Evolutionary conservation across 1,140 invertebrate genomes (phyloP), one percentile per base, ranked within the genome.

Genomic region (Gryon sp.): DNA sequence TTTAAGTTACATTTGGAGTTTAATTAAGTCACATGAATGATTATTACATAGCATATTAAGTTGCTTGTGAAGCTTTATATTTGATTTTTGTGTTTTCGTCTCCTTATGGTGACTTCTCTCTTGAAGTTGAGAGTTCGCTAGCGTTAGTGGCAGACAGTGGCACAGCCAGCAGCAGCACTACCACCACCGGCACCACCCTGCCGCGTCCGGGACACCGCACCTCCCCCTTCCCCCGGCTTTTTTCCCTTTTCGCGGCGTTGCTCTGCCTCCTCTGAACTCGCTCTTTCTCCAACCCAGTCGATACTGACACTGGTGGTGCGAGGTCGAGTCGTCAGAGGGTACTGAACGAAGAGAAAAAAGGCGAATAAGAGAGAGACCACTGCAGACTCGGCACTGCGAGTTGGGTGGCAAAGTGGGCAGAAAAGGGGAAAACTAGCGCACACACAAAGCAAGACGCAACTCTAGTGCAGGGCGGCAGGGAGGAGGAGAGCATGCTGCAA

Each of bases 291-390:
- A 80, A 65, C 85, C 84, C 82, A 87, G 85, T 86, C 84, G 84
- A 87, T 87, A 86, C 84, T 82, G 83, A 86, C 83, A 85, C 83
- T 82, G 79, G 46, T 80, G 82, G 83, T 86, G 83, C 81, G 84
- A 85, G 85, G 83, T 86, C 83, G 84, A 85, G 81, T 87, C 85
- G 85, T 86, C 83, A 86, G 85, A 86, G 85, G 83, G 83, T 84
- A 83, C 82, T 83, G 81, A 85, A 81, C 82, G 75, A 63, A 77
- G 76, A 78, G 75, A 74, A 32, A 62, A 59, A 72, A 69, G 73
- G 50, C 46, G 52, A 68, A 38, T 7, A 12, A 50, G 41, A 57
- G 16, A 48, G 45, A 57, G 34, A 55, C 4, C 45, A 52, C 28
- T 63, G 59, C 59, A 41, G 36, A 50, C 12, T 11, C 26, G 15